These are phyloP conservation scores for Acronicta leporina DNA, from an alignment of 2,888 invertebrate genomes.

Conservation along the genomic window DNA sequence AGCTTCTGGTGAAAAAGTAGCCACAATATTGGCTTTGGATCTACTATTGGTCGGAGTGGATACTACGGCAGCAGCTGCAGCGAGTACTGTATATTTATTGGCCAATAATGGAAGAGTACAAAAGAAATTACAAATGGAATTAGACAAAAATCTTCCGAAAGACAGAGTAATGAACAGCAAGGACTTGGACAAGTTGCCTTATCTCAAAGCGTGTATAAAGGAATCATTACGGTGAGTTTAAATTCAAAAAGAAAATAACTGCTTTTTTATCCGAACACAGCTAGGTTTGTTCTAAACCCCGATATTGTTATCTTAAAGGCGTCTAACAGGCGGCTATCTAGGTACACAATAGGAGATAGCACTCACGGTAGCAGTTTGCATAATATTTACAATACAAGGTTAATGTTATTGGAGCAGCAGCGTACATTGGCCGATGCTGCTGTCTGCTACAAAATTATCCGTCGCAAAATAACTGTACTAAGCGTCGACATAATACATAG, in stretches of 20 bases:
- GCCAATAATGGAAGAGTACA: slow-evolving; percentile 92
- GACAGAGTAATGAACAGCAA: slow-evolving; percentile 88
- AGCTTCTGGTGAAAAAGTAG: slow-evolving; percentile 79
- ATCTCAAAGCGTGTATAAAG: slow-evolving; percentile 93
- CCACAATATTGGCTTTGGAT: slow-evolving; percentile 93
- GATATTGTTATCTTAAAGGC: slow-evolving; percentile 33
- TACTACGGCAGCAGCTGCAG: slow-evolving; percentile 94
- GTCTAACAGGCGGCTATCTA: slow-evolving; percentile 49
- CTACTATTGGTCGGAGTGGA: slow-evolving; percentile 94
- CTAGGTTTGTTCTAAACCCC: slow-evolving; percentile 1
- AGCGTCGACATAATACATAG: slow-evolving; percentile 2
- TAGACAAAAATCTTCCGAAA: slow-evolving; percentile 88
- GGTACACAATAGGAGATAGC: slow-evolving; percentile 55
- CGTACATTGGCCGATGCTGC: slow-evolving; percentile 40
- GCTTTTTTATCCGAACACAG: not conserved
- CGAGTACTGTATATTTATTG: slow-evolving; percentile 93
- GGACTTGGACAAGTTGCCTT: slow-evolving; percentile 91
- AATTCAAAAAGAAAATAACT: slow-evolving; percentile 2
- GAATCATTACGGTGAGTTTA: slow-evolving; percentile 91
- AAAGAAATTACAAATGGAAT: slow-evolving; percentile 90
- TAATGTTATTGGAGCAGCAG: slow-evolving; percentile 57
- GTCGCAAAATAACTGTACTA: slow-evolving; percentile 11
- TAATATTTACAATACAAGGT: slow-evolving; percentile 69
- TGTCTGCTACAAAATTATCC: not conserved
- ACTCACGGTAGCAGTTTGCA: slow-evolving; percentile 66